Evolutionary conservation across 2,113 vertebrate species (phyloP).

Genomic region (Perognathus longimembris): DNA sequence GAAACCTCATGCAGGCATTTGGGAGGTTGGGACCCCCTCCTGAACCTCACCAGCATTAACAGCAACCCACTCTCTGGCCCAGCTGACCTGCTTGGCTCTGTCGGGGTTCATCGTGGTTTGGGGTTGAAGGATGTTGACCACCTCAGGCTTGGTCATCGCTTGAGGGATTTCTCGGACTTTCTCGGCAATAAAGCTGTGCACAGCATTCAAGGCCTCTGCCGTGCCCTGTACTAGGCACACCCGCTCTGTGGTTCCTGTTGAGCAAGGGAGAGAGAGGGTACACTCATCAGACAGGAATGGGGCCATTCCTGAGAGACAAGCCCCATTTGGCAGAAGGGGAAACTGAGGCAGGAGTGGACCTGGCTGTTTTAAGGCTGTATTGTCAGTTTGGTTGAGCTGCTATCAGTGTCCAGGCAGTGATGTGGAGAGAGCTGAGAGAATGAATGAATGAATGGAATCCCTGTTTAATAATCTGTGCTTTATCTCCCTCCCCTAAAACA

Average conservation of each 20-base stretch:
- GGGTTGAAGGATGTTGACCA: slow-evolving; percentile 94
- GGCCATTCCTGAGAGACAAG: slow-evolving; percentile 45
- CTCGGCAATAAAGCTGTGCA: slow-evolving; percentile 96
- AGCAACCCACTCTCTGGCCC: slow-evolving; percentile 45
- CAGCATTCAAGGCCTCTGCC: slow-evolving; percentile 93
- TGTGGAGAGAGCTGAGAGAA: slow-evolving; percentile 7
- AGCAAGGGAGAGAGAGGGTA: slow-evolving; percentile 57
- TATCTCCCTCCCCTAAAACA: slow-evolving; percentile 29
- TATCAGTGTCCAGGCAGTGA: neutral
- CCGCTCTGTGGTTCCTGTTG: slow-evolving; percentile 94
- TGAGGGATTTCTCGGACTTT: slow-evolving; percentile 96
- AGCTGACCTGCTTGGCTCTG: slow-evolving; percentile 94
- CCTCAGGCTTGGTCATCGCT: slow-evolving; percentile 93
- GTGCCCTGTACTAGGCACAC: slow-evolving; percentile 96
- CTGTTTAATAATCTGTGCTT: slow-evolving; percentile 50
- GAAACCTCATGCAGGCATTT: neutral
- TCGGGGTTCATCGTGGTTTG: slow-evolving; percentile 97
- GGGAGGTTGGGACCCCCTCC: neutral
- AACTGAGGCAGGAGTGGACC: neutral
- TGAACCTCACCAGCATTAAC: neutral
- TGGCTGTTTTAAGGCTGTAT: neutral
- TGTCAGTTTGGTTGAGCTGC: neutral
- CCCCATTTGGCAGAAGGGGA: slow-evolving; percentile 11
- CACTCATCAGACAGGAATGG: slow-evolving; percentile 44
- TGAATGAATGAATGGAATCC: slow-evolving; percentile 37